Evolutionary conservation across 2,888 invertebrate genomes (phyloP).

Genomic region (Scaptodrosophila latifasciaeformis): DNA sequence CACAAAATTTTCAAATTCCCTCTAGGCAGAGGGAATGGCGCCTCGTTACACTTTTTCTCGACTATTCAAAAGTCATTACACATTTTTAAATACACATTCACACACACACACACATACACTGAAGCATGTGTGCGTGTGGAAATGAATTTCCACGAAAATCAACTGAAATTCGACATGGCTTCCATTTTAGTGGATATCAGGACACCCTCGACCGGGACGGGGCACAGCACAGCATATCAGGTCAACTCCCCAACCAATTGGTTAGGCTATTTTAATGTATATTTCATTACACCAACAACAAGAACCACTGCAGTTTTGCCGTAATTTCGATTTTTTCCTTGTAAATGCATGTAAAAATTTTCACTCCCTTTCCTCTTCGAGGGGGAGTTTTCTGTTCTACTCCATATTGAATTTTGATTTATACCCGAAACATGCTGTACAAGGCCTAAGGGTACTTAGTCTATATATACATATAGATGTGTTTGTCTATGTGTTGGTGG

Average conservation of each 20-base stretch:
- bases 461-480: constrained; percentile 20
- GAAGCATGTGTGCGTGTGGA: not conserved
- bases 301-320: constrained; percentile 28
- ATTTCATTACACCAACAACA: constrained; percentile 54
- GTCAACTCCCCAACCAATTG: constrained; percentile 37
- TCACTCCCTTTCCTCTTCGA: constrained; percentile 4
- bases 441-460: constrained; percentile 55
- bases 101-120: no score
- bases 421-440: constrained; percentile 60
- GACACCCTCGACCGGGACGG: not conserved
- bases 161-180: constrained; percentile 43
- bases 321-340: constrained; percentile 34
- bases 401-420: constrained; percentile 70
- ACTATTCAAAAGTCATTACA: constrained; percentile 43
- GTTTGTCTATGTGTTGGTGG: constrained; percentile 19
- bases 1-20: no score
- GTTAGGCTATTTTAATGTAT: constrained; percentile 60
- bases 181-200: constrained; percentile 12
- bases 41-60: constrained; percentile 35
- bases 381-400: constrained; percentile 35
- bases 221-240: not conserved
- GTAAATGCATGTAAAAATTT: constrained; percentile 35
- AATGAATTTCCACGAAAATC: constrained; percentile 29
- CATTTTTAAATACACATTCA: constrained; percentile 25
- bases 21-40: constrained; percentile 27